phyloP scores from a whole-genome alignment of 2,113 vertebrate genomes.

The Pao palembangensis region DNA sequence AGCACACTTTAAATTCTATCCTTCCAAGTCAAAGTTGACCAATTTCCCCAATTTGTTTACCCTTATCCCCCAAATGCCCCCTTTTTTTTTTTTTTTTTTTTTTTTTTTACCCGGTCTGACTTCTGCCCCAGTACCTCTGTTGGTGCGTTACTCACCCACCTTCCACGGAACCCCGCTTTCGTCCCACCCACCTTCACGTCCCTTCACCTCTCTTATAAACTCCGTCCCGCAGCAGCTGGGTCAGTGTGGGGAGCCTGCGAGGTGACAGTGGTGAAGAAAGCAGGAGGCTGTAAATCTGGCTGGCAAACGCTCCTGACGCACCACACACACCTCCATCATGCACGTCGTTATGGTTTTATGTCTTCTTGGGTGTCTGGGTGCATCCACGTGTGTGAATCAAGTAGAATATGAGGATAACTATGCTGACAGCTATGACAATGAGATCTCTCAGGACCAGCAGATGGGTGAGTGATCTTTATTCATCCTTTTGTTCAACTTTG shows the following conservation, averaged over 20 bases:
- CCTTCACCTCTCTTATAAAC: slow-evolving; percentile 61
- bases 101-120: slow-evolving; percentile 29
- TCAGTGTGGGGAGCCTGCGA: slow-evolving; percentile 31
- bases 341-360: slow-evolving; percentile 43
- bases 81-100: slow-evolving; percentile 1
- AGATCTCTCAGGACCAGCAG: slow-evolving; percentile 52
- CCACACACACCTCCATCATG: slow-evolving; percentile 31
- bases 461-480: slow-evolving; percentile 51
- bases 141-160: slow-evolving; percentile 46
- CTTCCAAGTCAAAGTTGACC: too few species aligned
- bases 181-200: slow-evolving; percentile 29
- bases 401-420: slow-evolving; percentile 40
- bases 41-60: neutral
- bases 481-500: neutral
- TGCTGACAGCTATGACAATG: slow-evolving; percentile 57
- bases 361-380: slow-evolving; percentile 25
- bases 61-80: neutral
- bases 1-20: too few species aligned
- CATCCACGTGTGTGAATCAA: slow-evolving; percentile 28
- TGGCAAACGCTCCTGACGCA: neutral
- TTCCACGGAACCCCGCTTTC: slow-evolving; percentile 11
- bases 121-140: slow-evolving; percentile 49
- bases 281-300: slow-evolving; percentile 7
- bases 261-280: neutral
- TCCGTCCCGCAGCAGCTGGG: slow-evolving; percentile 20